These are phyloP conservation scores for Trichoplusia ni DNA, from an alignment of 1,140 invertebrate species.

Conservation along the genomic window DNA sequence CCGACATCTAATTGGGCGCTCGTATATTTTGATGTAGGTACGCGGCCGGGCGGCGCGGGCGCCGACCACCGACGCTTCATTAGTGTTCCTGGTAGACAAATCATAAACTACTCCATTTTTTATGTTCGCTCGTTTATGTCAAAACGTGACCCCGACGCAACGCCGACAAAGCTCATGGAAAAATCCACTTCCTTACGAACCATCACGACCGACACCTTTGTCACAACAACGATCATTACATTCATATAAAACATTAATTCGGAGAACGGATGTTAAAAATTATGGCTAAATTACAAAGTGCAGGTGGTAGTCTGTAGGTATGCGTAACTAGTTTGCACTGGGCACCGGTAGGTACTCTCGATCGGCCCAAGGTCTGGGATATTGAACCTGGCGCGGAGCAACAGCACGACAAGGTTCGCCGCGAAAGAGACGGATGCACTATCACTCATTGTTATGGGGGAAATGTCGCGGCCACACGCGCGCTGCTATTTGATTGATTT, in stretches of 20 bases:
- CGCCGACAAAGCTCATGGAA: slow-evolving; percentile 57
- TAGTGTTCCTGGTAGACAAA: slow-evolving; percentile 77
- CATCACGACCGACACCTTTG: slow-evolving; percentile 29
- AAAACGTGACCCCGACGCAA: slow-evolving; percentile 57
- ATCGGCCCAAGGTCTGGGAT: slow-evolving; percentile 77
- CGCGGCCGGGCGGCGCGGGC: slow-evolving; percentile 45
- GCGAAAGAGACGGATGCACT: slow-evolving; percentile 75
- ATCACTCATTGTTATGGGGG: slow-evolving; percentile 78
- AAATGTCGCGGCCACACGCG: slow-evolving; percentile 73
- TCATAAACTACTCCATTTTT: slow-evolving; percentile 72
- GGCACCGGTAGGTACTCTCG: slow-evolving; percentile 63
- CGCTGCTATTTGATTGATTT: slow-evolving; percentile 50
- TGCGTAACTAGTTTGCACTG: slow-evolving; percentile 70
- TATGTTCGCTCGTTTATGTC: slow-evolving; percentile 62
- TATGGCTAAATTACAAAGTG: slow-evolving; percentile 65
- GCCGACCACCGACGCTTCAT: slow-evolving; percentile 70
- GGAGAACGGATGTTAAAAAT: slow-evolving; percentile 58
- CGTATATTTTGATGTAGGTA: slow-evolving; percentile 60
- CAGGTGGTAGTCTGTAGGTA: slow-evolving; percentile 70
- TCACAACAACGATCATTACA: background rate
- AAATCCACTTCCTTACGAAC: slow-evolving; percentile 49
- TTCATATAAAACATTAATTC: background rate
- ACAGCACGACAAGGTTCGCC: slow-evolving; percentile 69
- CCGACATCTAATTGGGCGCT: slow-evolving; percentile 77
- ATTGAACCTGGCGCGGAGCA: slow-evolving; percentile 75